phyloP scores from a whole-genome alignment of 2,797 vertebrate species.

The Sebastes elongatus region DNA sequence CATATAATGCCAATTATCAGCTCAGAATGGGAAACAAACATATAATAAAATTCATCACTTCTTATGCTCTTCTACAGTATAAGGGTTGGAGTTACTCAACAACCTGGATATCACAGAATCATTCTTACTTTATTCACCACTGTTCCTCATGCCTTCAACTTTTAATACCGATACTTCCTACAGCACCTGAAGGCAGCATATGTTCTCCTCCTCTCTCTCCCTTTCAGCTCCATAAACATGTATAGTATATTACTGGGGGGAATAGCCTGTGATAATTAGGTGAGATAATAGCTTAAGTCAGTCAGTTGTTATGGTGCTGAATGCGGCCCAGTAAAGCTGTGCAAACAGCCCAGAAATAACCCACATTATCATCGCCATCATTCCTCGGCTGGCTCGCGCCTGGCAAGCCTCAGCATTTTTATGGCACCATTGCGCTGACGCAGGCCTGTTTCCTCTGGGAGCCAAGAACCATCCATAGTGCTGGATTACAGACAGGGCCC shows the following conservation, averaged over 20 bases:
- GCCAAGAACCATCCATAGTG: constrained; percentile 71
- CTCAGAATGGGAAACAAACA: not conserved
- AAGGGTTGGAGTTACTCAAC: not conserved
- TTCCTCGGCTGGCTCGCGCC: constrained; percentile 59
- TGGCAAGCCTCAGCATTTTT: constrained; percentile 75
- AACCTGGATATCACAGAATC: not conserved
- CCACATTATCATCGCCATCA: constrained; percentile 69
- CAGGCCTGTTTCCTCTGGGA: constrained; percentile 64
- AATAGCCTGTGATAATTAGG: constrained; percentile 75
- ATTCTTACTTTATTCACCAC: not conserved
- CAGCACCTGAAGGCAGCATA: constrained; percentile 28
- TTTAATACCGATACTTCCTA: not conserved
- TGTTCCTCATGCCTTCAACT: constrained; percentile 3
- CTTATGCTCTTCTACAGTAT: not conserved
- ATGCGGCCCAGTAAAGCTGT: constrained; percentile 67
- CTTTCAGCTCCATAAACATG: constrained; percentile 62
- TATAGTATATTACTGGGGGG: constrained; percentile 58
- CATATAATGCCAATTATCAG: not conserved
- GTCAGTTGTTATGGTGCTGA: constrained; percentile 66
- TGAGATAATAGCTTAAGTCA: constrained; percentile 69
- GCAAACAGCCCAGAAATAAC: constrained; percentile 81
- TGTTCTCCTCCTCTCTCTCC: not conserved
- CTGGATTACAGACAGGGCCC: constrained; percentile 63
- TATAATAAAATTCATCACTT: not conserved
- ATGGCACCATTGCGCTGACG: constrained; percentile 74